Conservation (phyloP, 2,113 vertebrate species). For the human region GRCh38 chr15:30078501-30079000, state of each 20-base stretch:
- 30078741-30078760: too few species aligned
- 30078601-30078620: background rate
- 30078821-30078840: background rate
- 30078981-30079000: too few species aligned
- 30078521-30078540: background rate
- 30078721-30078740: too few species aligned
- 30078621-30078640: background rate
- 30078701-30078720: accelerated
- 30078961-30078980: background rate
- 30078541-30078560: background rate
- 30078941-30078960: background rate
- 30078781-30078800: background rate
- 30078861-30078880: background rate
- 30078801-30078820: background rate
- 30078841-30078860: background rate
- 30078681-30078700: too few species aligned
- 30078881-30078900: background rate
- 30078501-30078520: background rate
- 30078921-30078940: background rate
- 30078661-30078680: too few species aligned
- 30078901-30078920: background rate
- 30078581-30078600: background rate
- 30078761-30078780: background rate
- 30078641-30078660: background rate
- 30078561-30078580: background rate